These are phyloP conservation scores for Saccostrea glomerata DNA, from an alignment of 1,140 invertebrate genomes.

Conservation along the genomic window DNA sequence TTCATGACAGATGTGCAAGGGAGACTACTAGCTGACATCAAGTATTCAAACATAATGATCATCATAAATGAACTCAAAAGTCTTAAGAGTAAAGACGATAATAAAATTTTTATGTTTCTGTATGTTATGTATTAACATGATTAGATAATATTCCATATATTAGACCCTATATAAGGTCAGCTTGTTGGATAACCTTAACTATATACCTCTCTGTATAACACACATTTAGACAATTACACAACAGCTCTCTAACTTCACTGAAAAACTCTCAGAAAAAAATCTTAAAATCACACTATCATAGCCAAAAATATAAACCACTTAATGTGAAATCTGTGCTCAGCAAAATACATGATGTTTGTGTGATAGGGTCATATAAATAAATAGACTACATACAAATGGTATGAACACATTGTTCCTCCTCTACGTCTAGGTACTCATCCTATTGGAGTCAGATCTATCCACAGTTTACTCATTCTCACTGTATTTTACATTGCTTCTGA, in stretches of 20 bases:
- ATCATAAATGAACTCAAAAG: too few relatives aligned
- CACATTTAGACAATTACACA: not conserved
- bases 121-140: not conserved
- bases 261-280: not conserved
- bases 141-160: not conserved
- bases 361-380: slow-evolving; percentile 9
- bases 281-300: not conserved
- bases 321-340: slow-evolving; percentile 7
- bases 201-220: not conserved
- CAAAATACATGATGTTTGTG: not conserved
- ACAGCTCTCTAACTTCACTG: not conserved
- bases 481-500: not conserved
- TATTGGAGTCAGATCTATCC: not conserved
- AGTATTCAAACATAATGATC: too few relatives aligned
- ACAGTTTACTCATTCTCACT: not conserved
- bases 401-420: slow-evolving; percentile 7
- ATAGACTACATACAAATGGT: not conserved
- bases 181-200: not conserved
- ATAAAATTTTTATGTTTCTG: not conserved
- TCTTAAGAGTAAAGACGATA: not conserved
- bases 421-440: not conserved
- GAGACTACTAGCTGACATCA: too few relatives aligned
- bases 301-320: not conserved
- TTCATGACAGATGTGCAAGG: too few relatives aligned
- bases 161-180: not conserved